These are phyloP conservation scores for Aplochiton taeniatus DNA, from an alignment of 2,797 vertebrate genomes.

Conservation along the genomic window DNA sequence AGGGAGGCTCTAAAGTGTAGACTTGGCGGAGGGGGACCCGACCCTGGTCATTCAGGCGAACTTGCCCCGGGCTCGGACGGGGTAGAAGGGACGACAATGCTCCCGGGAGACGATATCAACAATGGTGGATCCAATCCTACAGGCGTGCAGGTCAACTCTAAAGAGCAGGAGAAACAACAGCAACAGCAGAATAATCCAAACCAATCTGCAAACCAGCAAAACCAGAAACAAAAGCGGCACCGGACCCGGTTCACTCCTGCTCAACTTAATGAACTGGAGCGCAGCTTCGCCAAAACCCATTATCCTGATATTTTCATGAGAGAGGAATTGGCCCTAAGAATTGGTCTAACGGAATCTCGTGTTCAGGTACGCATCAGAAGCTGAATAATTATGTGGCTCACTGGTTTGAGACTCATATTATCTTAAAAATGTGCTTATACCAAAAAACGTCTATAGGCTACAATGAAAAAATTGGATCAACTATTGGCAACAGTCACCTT, in stretches of 20 bases:
- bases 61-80: constrained; percentile 86
- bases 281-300: constrained; percentile 98
- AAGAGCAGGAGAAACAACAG: constrained; percentile 90
- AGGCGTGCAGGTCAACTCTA: constrained; percentile 83
- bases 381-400: not conserved
- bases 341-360: constrained; percentile 95
- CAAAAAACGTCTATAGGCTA: not conserved
- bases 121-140: constrained; percentile 84
- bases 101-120: constrained; percentile 91
- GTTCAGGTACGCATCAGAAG: constrained; percentile 58
- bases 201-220: constrained; percentile 74
- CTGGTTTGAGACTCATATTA: no score
- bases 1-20: constrained; percentile 94
- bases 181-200: constrained; percentile 76
- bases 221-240: constrained; percentile 94
- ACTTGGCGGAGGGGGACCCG: constrained; percentile 81
- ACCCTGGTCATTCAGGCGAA: constrained; percentile 88
- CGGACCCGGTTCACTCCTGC: constrained; percentile 96
- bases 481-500: no score
- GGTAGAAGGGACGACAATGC: constrained; percentile 90
- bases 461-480: no score
- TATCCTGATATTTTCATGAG: constrained; percentile 99
- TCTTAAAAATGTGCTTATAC: not conserved
- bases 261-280: constrained; percentile 95
- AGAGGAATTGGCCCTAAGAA: constrained; percentile 93